phyloP scores from a whole-genome alignment of 2,113 vertebrate genomes.

The Calcarius ornatus region DNA sequence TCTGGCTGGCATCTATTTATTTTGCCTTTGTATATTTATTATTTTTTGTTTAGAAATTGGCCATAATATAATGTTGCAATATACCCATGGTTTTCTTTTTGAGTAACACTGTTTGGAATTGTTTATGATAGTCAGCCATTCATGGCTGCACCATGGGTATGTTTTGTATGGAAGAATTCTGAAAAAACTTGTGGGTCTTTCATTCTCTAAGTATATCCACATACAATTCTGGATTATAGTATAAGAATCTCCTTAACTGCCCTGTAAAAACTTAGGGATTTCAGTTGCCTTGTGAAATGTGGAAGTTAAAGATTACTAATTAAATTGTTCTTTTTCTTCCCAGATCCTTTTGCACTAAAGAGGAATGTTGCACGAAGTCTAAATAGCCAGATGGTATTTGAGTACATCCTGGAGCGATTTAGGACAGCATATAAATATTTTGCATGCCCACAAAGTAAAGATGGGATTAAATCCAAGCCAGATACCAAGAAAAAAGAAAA shows the following conservation, averaged over 20 bases:
- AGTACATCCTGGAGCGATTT: slow-evolving; percentile 97
- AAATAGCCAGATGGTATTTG: slow-evolving; percentile 98
- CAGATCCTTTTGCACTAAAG: slow-evolving; percentile 97
- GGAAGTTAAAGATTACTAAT: background rate
- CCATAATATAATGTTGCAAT: background rate
- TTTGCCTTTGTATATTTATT: background rate
- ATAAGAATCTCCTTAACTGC: background rate
- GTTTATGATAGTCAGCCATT: background rate
- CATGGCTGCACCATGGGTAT: rapidly evolving
- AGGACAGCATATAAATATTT: slow-evolving; percentile 95
- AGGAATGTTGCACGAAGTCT: slow-evolving; percentile 96
- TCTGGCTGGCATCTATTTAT: background rate
- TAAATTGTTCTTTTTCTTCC: slow-evolving; percentile 42
- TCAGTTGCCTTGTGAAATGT: slow-evolving; percentile 14
- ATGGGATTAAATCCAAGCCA: slow-evolving; percentile 70
- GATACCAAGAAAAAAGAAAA: slow-evolving; percentile 77
- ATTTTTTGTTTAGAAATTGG: background rate
- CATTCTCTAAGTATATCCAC: background rate
- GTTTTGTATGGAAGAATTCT: background rate
- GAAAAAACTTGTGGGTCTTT: background rate
- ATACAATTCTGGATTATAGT: background rate
- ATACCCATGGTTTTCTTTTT: background rate
- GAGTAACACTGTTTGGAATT: background rate
- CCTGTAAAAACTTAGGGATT: background rate
- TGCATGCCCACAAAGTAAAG: slow-evolving; percentile 89